These are phyloP conservation scores for Eriosoma lanigerum DNA, from an alignment of 1,140 invertebrate species.

Conservation along the genomic window DNA sequence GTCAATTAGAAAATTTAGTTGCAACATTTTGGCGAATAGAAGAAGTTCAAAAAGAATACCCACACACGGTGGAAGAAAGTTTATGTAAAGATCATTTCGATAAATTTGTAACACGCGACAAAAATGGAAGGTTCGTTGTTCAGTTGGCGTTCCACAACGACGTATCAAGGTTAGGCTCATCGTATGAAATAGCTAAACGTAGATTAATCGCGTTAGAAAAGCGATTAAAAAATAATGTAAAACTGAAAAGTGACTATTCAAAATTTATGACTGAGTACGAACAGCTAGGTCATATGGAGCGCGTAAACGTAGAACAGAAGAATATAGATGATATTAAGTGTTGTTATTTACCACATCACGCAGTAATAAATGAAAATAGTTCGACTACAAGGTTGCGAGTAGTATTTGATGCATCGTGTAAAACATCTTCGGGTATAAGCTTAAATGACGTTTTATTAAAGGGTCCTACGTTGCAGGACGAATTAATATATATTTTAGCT, in stretches of 20 bases:
- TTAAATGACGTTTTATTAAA: not conserved
- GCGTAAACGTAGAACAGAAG: not conserved
- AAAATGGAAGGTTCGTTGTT: not conserved
- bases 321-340: too few relatives aligned
- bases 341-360: too few relatives aligned
- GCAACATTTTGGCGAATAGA: not conserved
- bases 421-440: not conserved
- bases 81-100: too few relatives aligned
- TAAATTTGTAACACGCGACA: too few relatives aligned
- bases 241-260: not conserved
- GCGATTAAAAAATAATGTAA: not conserved
- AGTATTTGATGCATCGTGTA: too few relatives aligned
- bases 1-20: not conserved
- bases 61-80: not conserved
- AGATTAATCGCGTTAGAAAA: not conserved
- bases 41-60: not conserved
- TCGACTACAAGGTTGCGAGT: too few relatives aligned
- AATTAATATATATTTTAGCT: not conserved
- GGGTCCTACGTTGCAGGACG: not conserved
- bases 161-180: not conserved
- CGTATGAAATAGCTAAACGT: not conserved
- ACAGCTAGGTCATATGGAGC: not conserved
- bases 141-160: not conserved
- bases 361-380: too few relatives aligned
- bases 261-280: not conserved